Evolutionary conservation across 2,888 invertebrate species (phyloP).

Genomic region (Girardia tigrina): DNA sequence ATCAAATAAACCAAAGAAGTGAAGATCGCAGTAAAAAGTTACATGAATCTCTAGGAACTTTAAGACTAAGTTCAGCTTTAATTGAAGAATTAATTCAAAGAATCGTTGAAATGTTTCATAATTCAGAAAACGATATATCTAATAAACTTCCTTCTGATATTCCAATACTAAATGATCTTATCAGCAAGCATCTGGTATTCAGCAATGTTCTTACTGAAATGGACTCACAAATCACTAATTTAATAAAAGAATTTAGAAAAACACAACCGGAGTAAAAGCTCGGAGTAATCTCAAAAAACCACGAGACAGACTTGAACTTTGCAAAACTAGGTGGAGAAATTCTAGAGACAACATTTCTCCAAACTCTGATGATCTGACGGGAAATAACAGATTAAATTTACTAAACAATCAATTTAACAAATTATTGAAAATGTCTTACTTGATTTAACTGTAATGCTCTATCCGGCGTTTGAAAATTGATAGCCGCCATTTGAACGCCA

Average conservation of each 20-base stretch:
- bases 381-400: background rate
- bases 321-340: background rate
- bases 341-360: background rate
- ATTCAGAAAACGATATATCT: background rate
- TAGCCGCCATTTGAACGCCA: slow-evolving; percentile 56
- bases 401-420: slow-evolving; percentile 4
- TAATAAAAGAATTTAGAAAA: background rate
- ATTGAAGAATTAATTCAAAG: background rate
- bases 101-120: background rate
- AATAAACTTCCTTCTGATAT: background rate
- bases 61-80: background rate
- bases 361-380: background rate
- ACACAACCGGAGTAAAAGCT: no score
- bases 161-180: background rate
- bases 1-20: slow-evolving; percentile 6
- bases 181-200: slow-evolving; percentile 13
- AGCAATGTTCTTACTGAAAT: background rate
- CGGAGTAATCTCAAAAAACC: background rate
- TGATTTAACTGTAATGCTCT: slow-evolving; percentile 54
- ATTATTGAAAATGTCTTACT: slow-evolving; percentile 41
- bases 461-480: slow-evolving; percentile 56
- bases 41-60: background rate
- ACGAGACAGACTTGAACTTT: background rate
- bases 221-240: background rate
- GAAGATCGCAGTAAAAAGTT: background rate